Evolutionary conservation across 2,113 vertebrate species (phyloP).

Genomic region (Trogon melanurus): DNA sequence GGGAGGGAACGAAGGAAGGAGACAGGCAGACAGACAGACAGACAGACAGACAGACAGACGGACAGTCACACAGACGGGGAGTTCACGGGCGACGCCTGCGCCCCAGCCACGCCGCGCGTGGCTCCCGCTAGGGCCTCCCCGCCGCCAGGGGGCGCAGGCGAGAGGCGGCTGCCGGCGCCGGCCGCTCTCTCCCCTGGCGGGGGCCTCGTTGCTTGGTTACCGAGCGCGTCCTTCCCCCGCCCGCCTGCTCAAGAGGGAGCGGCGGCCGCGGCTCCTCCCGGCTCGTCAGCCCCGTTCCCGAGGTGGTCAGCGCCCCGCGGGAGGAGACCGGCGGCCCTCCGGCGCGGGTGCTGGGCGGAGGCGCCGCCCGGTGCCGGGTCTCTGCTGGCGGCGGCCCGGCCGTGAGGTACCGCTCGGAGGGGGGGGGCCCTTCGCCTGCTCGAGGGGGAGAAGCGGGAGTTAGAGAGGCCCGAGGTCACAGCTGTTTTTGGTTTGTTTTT

Average conservation of each 20-base stretch:
- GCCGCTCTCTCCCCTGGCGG: not conserved
- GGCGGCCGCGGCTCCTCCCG: not conserved
- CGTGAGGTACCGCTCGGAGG: not conserved
- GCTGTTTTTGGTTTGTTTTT: no score
- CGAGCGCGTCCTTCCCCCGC: not conserved
- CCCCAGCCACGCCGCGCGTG: not conserved
- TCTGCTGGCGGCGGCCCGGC: not conserved
- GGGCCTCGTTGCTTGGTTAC: not conserved
- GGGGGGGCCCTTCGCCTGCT: not conserved
- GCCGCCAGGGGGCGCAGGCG: not conserved
- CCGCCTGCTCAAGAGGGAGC: not conserved
- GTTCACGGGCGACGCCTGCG: not conserved
- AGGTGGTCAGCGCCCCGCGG: no score
- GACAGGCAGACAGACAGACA: no score
- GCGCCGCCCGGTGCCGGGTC: not conserved
- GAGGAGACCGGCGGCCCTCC: no score
- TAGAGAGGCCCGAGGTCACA: not conserved
- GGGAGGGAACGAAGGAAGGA: no score
- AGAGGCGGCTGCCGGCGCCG: fast-evolving
- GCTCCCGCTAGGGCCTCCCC: not conserved
- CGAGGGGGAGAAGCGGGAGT: not conserved
- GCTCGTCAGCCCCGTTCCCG: no score
- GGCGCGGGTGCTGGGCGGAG: not conserved
- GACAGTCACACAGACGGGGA: no score
- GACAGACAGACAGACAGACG: no score